Evolutionary conservation across 2,888 invertebrate genomes (phyloP).

Genomic region (Brenthis daphne): DNA sequence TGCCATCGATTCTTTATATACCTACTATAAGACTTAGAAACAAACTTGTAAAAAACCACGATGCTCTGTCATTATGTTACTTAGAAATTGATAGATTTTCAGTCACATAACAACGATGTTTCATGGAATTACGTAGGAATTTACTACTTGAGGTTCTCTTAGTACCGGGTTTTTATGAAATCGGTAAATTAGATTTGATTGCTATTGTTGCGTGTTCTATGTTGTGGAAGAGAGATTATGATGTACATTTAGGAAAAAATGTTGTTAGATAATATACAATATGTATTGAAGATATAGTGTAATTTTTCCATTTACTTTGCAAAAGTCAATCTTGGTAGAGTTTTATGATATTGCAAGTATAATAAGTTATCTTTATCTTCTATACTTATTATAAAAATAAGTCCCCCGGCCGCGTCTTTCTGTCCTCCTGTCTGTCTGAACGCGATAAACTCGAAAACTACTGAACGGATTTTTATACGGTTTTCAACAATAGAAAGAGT

Average conservation of each 20-base stretch:
- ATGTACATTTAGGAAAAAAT: slow-evolving; percentile 11
- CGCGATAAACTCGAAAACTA: too few species aligned
- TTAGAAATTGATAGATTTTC: slow-evolving; percentile 11
- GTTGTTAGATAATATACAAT: background rate
- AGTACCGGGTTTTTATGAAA: slow-evolving; percentile 14
- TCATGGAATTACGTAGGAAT: slow-evolving; percentile 19
- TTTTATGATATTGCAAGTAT: too few species aligned
- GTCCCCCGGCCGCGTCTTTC: too few species aligned
- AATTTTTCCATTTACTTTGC: too few species aligned
- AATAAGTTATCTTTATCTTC: too few species aligned
- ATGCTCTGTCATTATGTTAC: slow-evolving; percentile 5
- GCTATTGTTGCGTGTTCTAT: slow-evolving; percentile 33
- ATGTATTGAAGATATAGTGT: background rate
- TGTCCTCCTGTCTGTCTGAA: too few species aligned
- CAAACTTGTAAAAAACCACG: slow-evolving; percentile 18
- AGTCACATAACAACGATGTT: background rate
- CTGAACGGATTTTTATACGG: too few species aligned
- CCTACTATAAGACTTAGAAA: slow-evolving; percentile 20
- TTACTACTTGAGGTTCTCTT: slow-evolving; percentile 6
- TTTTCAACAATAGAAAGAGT: too few species aligned
- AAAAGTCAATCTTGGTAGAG: too few species aligned
- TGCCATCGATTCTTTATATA: slow-evolving; percentile 48
- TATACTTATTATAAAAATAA: too few species aligned
- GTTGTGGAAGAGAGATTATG: slow-evolving; percentile 24
- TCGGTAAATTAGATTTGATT: slow-evolving; percentile 14